Conservation (phyloP, 1,140 invertebrate species). For the Cotesia glomerata region DNA sequence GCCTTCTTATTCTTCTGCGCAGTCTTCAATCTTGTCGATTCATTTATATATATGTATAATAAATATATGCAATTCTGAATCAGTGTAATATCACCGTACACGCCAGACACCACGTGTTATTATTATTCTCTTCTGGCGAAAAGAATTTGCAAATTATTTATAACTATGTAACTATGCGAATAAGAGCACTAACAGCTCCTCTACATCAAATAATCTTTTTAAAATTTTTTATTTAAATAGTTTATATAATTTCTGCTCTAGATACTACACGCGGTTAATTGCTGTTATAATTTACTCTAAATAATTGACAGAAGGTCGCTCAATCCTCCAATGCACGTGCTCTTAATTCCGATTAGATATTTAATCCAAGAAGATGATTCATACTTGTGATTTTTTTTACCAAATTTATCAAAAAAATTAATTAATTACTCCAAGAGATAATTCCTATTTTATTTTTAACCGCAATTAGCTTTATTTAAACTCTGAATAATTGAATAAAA, state of each 20-base stretch:
- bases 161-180: neutral
- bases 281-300: neutral
- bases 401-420: no score
- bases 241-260: no score
- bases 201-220: neutral
- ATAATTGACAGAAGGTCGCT: neutral
- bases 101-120: slow-evolving; percentile 19
- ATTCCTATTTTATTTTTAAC: no score
- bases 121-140: neutral
- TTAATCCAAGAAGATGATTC: no score
- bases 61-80: slow-evolving; percentile 16
- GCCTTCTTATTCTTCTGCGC: no score
- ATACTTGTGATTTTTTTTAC: no score
- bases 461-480: no score
- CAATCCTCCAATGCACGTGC: neutral
- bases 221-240: no score
- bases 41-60: slow-evolving; percentile 5
- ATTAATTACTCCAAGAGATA: no score
- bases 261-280: neutral
- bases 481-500: no score
- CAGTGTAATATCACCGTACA: slow-evolving; percentile 13
- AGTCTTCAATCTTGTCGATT: neutral
- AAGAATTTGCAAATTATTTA: neutral
- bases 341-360: neutral
- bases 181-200: neutral